Conservation (phyloP, 2,113 vertebrate species). For the Sula dactylatra region DNA sequence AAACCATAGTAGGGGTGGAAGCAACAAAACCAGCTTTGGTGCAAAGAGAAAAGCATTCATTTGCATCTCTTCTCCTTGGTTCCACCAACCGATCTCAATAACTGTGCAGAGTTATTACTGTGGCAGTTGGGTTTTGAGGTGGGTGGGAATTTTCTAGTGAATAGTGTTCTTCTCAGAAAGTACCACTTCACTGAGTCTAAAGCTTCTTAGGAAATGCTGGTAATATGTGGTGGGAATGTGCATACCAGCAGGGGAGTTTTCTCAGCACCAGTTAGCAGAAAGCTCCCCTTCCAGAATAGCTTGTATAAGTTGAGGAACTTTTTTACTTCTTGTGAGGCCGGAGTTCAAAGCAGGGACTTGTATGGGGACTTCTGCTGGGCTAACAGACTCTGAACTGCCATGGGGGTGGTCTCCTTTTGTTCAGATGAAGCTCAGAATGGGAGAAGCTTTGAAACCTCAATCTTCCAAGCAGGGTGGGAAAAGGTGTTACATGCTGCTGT, state of each 20-base stretch:
- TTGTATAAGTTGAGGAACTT: background rate
- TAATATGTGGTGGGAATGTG: background rate
- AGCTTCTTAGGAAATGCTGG: background rate
- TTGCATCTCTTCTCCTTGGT: background rate
- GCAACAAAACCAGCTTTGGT: background rate
- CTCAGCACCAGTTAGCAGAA: background rate
- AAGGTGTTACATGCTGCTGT: background rate
- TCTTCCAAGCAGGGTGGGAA: background rate
- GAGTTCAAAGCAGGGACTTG: background rate
- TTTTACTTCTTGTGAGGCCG: background rate
- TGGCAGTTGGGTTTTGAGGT: background rate
- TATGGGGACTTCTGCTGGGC: background rate
- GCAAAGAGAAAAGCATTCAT: background rate
- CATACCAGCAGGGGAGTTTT: background rate
- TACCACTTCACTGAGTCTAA: background rate
- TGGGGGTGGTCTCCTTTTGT: background rate
- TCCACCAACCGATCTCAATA: background rate
- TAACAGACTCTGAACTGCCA: background rate
- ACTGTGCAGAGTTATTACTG: background rate
- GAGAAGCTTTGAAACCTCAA: background rate
- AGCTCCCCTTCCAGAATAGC: background rate
- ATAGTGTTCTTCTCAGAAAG: background rate
- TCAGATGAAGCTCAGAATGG: background rate
- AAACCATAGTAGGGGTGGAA: background rate
- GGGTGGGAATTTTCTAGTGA: slow-evolving; percentile 1